These are phyloP conservation scores for Calliphora vomitoria DNA, from an alignment of 2,888 invertebrate genomes.

Conservation along the genomic window DNA sequence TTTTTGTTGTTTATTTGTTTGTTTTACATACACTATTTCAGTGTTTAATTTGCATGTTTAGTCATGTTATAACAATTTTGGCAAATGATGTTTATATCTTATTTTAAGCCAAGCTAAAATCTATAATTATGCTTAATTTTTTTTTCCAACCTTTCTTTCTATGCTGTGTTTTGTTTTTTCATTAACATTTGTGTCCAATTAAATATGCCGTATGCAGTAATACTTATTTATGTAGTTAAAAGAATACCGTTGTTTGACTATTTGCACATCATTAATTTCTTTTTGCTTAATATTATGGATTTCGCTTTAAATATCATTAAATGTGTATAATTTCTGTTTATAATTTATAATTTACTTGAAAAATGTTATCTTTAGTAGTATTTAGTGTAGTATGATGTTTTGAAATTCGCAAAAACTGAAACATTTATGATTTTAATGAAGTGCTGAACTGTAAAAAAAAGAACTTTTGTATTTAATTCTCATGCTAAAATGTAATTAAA, in stretches of 20 bases:
- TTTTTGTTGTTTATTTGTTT: conserved; percentile 6
- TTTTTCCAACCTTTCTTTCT: conserved; percentile 25
- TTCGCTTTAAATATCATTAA: not conserved
- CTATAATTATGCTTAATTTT: conserved; percentile 53
- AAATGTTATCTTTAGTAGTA: not conserved
- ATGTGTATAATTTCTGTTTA: not conserved
- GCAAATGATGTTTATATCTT: conserved; percentile 32
- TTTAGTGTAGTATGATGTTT: not conserved
- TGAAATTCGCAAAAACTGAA: not conserved
- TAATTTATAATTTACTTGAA: not conserved
- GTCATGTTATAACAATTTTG: not conserved
- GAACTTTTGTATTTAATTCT: not conserved
- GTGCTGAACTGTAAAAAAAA: conserved; percentile 15
- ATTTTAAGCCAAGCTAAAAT: conserved; percentile 31
- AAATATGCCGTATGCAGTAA: conserved; percentile 9
- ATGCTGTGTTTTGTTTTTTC: not conserved
- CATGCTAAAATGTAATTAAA: conserved; percentile 60
- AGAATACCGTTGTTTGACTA: conserved; percentile 14
- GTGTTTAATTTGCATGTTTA: conserved; percentile 17
- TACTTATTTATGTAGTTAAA: not conserved
- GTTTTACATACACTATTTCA: not conserved
- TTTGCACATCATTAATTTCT: conserved; percentile 42
- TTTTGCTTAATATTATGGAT: not conserved
- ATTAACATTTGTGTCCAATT: conserved; percentile 26
- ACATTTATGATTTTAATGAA: conserved; percentile 9